Base-by-base conservation (phyloP, 1,140 invertebrate species). In the Zophobas atratus region DNA sequence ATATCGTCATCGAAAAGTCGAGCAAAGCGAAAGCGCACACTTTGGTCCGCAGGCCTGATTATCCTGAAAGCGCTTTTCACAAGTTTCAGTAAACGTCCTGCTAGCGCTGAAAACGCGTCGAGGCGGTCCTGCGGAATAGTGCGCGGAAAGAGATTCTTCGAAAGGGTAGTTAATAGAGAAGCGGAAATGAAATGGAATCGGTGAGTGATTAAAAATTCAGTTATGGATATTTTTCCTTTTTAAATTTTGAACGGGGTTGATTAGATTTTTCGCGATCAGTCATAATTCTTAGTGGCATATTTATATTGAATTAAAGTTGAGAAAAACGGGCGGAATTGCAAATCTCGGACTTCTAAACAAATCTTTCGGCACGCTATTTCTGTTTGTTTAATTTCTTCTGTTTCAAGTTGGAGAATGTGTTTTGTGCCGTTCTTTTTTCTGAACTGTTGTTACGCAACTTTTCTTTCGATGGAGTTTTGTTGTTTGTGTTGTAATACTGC, bases 51-150 rank as follows among this genome's bases (percentile, higher is more conserved):
- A 67, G 39, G 39, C 38, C 8, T 36, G 38, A 67, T 67, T 67
- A 67, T 67, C 60, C 60, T 67, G 60, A 67, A 67, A 67, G 60
- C 60, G 60, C 60, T 38, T 32, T 67, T 43, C 60, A 36, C 38
- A 67, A 67, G n/a, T 67, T 67, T 67, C 60, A 67, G 60, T 67
- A 46, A 39, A 39, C 60, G 43, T 67, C 60, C 60, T 33, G 60
- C 20, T 39, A 39, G n/a, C 38, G 60, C 39, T 32, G 20, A 20
- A 67, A 67, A 67, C 60, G 39, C 60, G 60, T 57, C 56, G 56
- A 36, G 35, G 35, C 35, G 35, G 35, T 2, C 6, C 43, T 3
- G 3, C 43, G 43, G 20, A 46, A 46, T 20, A 8, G 56, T 60
- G 35, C 6, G 1, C 56, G 43, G 43, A 8, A 4, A 8, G 3